A percentile compares a stretch with the other conserved stretches of the same genome.
These are phyloP conservation scores for Monopterus albus DNA, from an alignment of 2,113 vertebrate genomes.

Conservation along the genomic window DNA sequence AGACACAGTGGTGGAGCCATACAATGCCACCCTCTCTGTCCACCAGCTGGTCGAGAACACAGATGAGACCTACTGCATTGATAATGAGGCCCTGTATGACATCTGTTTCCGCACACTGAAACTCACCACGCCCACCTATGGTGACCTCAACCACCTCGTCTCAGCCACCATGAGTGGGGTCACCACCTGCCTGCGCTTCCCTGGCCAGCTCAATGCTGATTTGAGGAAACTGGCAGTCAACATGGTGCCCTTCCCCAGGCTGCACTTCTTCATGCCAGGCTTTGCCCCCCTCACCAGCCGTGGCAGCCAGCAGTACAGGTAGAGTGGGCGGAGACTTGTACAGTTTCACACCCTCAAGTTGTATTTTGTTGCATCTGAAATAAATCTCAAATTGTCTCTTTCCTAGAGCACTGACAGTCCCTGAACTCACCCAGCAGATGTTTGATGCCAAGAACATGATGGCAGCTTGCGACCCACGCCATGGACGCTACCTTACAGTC, in stretches of 20 bases:
- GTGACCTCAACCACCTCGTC: conserved; percentile 91
- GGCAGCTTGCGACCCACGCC: conserved; percentile 84
- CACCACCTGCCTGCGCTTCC: conserved; percentile 91
- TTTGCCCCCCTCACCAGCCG: conserved; percentile 71
- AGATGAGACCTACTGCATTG: conserved; percentile 74
- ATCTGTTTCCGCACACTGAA: conserved; percentile 74
- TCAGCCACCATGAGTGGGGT: conserved; percentile 94
- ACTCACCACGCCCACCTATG: conserved; percentile 69
- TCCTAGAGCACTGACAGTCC: conserved; percentile 57
- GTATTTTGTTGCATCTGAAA: background rate
- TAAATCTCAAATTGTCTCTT: background rate
- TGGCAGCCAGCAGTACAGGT: conserved; percentile 73
- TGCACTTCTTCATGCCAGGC: conserved; percentile 75
- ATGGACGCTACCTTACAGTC: conserved; percentile 83
- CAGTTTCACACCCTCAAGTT: too few species aligned
- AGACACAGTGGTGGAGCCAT: conserved; percentile 71
- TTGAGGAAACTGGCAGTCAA: conserved; percentile 89
- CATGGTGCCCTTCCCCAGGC: conserved; percentile 73
- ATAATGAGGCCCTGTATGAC: conserved; percentile 74
- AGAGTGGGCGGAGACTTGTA: accelerated
- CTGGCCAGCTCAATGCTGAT: conserved; percentile 90
- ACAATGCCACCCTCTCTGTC: conserved; percentile 71
- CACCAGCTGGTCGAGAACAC: conserved; percentile 76
- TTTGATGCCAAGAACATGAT: conserved; percentile 86
- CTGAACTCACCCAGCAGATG: conserved; percentile 85